Conservation (phyloP, 2,888 invertebrate genomes). For the Galerucella calmariensis region DNA sequence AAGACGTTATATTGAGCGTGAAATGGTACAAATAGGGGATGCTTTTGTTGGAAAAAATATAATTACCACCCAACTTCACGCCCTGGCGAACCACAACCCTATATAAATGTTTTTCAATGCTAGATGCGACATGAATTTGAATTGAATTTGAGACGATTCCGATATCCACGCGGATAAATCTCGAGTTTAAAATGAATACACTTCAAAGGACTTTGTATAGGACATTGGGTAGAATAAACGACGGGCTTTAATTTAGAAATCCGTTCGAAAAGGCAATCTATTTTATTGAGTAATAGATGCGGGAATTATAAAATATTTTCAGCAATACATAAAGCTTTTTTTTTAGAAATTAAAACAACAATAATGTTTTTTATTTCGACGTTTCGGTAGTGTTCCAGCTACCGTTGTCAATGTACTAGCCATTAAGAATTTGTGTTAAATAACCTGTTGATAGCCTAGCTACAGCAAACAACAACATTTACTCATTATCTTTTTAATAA, state of each 20-base stretch:
- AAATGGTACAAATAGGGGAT: not conserved
- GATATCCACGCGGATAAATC: not conserved
- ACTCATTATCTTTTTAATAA: not conserved
- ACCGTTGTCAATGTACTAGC: too few species aligned
- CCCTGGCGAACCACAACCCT: not conserved
- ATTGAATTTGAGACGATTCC: not conserved
- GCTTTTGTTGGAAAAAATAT: not conserved
- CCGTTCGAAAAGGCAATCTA: not conserved
- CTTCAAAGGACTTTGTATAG: not conserved
- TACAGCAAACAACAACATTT: constrained; percentile 11
- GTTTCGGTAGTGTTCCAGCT: too few species aligned
- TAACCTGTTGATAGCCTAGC: not conserved
- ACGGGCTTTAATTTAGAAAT: not conserved
- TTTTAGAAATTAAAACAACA: too few species aligned
- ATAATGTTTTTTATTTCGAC: too few species aligned
- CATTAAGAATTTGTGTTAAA: too few species aligned
- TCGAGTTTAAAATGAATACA: not conserved
- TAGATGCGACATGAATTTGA: constrained; percentile 2
- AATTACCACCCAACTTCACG: not conserved
- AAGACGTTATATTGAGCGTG: not conserved
- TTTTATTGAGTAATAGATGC: too few species aligned
- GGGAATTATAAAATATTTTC: not conserved
- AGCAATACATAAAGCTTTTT: not conserved
- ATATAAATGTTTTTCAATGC: constrained; percentile 1
- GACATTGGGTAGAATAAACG: not conserved